A percentile compares a stretch with the other conserved stretches of the same genome.
phyloP scores from a whole-genome alignment of 1,140 invertebrate species.

The Augochlora pura region DNA sequence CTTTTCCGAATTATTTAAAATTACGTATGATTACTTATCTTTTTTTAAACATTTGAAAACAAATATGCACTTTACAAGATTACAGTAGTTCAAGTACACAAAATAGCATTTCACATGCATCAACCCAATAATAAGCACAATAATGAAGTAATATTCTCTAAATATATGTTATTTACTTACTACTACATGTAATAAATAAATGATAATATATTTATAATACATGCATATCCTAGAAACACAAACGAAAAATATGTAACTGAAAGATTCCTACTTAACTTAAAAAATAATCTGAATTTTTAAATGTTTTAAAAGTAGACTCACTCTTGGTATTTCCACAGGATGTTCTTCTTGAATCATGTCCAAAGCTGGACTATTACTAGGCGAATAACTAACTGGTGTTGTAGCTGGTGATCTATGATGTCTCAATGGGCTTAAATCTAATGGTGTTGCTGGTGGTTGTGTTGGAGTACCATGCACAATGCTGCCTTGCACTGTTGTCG shows the following conservation, averaged over 20 bases:
- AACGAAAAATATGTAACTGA: background rate
- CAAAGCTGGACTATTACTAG: constrained; percentile 84
- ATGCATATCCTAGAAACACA: background rate
- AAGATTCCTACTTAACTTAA: background rate
- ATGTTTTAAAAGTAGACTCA: constrained; percentile 55
- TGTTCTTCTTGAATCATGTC: constrained; percentile 93
- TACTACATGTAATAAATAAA: constrained; percentile 18
- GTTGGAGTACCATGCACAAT: constrained; percentile 79
- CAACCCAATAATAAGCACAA: background rate
- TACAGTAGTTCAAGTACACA: too few species aligned
- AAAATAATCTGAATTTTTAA: constrained; percentile 1
- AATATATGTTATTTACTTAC: background rate
- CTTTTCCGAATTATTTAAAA: too few species aligned
- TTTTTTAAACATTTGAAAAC: too few species aligned
- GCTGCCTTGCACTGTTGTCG: constrained; percentile 76
- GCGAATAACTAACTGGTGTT: constrained; percentile 79
- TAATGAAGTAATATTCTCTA: background rate
- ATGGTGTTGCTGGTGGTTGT: constrained; percentile 75
- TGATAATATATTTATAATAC: constrained; percentile 6
- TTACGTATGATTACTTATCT: too few species aligned
- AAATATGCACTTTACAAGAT: too few species aligned
- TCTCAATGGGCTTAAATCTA: constrained; percentile 77
- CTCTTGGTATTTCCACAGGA: constrained; percentile 80
- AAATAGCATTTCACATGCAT: background rate
- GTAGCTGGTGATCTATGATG: constrained; percentile 80